These are phyloP conservation scores for Labia minor DNA, from an alignment of 2,888 invertebrate species.

Conservation along the genomic window DNA sequence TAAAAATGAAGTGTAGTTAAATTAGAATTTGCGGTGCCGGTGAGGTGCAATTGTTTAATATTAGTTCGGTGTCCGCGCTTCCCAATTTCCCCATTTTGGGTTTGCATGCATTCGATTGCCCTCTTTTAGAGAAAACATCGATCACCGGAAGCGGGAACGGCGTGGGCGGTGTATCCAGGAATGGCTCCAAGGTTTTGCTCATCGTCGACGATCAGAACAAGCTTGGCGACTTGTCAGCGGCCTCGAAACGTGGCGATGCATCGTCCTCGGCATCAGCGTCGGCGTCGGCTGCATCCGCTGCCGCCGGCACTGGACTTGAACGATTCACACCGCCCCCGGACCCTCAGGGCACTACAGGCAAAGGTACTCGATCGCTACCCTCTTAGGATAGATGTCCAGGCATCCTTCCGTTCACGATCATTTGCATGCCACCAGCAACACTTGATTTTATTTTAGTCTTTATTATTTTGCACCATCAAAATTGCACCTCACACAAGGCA, in stretches of 20 bases:
- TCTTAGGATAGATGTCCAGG: not conserved
- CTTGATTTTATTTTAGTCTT: not conserved
- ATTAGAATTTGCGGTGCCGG: constrained; percentile 2
- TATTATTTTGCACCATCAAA: not conserved
- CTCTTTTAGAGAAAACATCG: not conserved
- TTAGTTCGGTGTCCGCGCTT: too few relatives aligned
- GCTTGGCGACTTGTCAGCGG: not conserved
- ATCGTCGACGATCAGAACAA: not conserved
- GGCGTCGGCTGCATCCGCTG: not conserved
- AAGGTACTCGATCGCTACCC: not conserved
- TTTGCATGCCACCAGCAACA: not conserved
- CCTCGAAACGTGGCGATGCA: not conserved
- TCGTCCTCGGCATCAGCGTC: not conserved
- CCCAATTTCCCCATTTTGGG: too few relatives aligned
- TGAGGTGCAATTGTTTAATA: not conserved
- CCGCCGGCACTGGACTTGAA: constrained; percentile 15
- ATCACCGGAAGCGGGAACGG: not conserved
- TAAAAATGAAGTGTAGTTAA: too few relatives aligned
- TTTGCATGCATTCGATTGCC: not conserved
- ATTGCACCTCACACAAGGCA: constrained; percentile 13
- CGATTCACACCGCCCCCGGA: constrained; percentile 23
- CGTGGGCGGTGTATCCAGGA: not conserved
- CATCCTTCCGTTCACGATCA: not conserved
- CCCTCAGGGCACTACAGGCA: constrained; percentile 18
- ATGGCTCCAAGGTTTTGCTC: not conserved